A percentile compares a stretch with the other conserved stretches of the same genome.
Conservation (phyloP, 2,113 vertebrate genomes). For the Gasterosteus aculeatus region DNA sequence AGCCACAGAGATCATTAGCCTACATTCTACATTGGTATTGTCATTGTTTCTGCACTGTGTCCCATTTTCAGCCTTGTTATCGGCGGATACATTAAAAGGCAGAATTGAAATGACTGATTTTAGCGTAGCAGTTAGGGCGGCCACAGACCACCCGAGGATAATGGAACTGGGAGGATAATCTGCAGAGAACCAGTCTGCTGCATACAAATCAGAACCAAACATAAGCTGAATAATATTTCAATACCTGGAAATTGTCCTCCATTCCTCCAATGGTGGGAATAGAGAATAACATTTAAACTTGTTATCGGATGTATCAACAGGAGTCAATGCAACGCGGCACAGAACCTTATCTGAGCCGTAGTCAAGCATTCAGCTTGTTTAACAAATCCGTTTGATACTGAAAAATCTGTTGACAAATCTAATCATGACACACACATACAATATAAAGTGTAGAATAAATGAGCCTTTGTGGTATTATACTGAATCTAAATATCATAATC, state of each 20-base stretch:
- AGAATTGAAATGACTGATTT: constrained; percentile 49
- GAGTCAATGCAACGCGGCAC: not conserved
- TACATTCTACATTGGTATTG: constrained; percentile 74
- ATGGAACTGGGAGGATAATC: constrained; percentile 45
- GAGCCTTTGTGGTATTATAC: not conserved
- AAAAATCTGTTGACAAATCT: not conserved
- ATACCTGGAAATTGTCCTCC: constrained; percentile 9
- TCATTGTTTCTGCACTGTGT: constrained; percentile 70
- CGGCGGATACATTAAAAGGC: constrained; percentile 54
- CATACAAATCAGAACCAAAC: constrained; percentile 28
- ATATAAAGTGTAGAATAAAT: not conserved
- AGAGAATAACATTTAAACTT: not conserved
- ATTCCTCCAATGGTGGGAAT: constrained; percentile 34
- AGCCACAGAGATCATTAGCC: constrained; percentile 77
- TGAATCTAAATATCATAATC: not conserved
- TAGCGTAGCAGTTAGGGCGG: constrained; percentile 33
- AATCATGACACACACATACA: not conserved
- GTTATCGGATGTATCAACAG: not conserved
- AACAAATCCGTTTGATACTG: not conserved
- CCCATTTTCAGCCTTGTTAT: constrained; percentile 72
- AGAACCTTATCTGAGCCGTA: not conserved
- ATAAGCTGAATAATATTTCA: constrained; percentile 21
- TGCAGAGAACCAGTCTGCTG: constrained; percentile 35
- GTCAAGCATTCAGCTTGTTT: not conserved
- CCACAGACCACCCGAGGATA: constrained; percentile 29